Base-by-base conservation (phyloP, 64 coral and sea anemone species). In the Porites lutea region DNA sequence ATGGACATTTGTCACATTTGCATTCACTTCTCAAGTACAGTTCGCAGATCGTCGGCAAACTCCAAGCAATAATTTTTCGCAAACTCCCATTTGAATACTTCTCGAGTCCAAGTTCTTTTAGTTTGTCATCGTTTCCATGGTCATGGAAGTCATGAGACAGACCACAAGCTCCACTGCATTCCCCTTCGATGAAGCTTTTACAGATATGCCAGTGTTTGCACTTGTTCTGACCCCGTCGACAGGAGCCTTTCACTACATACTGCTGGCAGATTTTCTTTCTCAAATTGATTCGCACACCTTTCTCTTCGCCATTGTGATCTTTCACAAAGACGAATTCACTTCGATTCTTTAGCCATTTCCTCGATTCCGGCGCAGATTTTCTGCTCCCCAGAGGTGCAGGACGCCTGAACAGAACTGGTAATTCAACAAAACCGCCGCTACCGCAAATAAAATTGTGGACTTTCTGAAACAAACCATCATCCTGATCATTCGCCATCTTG, bases 201-300 rank as follows among this genome's bases (percentile, higher is more conserved):
- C 90, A 92, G 23, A 92, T 61, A 74, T 92, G 90, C 45, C 82
- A 92, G 72, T 87, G 55, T 37, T 78, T 37, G 44, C 90, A 92
- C 7, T 65, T 65, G 13, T 72, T 63, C 3, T 21, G 1, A 9
- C 21, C 59, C 5, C 70, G 57, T 66, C 23, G 47, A 85, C 90
- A 92, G 3, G 50, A 18, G 14, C 90, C 90, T 86, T 86, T 83
- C 5, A n/a, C 37, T 0, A 63, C 82, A 70, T 92, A 92, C 20
- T 77, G 61, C 9, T 16, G 15, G 46, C 90, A 92, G 15, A 92
- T 21, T 27, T 84, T 86, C 59, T 73, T 80, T 75, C 44, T 77
- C 44, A 92, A n/a, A 78, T 62, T 22, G 43, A 62, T 59, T 77
- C 82, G 82, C 8, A 83, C 80, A n/a, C 80, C 80, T 15, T 2